Conservation (phyloP, 2,888 invertebrate genomes). For the Nineta flava region DNA sequence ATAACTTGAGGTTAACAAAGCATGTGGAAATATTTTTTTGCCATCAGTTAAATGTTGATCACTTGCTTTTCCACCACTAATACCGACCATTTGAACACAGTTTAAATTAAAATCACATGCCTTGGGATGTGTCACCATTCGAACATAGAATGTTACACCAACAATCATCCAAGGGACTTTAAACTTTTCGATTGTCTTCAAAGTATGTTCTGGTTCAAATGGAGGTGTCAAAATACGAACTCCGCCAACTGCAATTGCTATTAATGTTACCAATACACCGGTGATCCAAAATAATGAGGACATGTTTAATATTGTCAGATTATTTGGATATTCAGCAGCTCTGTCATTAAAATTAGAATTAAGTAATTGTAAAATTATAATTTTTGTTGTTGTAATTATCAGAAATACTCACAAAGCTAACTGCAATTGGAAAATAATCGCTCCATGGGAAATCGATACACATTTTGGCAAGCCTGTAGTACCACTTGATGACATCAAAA, state of each 20-base stretch:
- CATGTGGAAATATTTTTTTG: background rate
- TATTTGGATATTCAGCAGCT: background rate
- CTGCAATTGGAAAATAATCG: constrained; percentile 15
- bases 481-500: constrained; percentile 45
- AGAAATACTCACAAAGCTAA: background rate
- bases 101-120: background rate
- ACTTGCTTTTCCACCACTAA: background rate
- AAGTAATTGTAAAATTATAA: too few species aligned
- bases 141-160: background rate
- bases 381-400: too few species aligned
- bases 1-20: background rate
- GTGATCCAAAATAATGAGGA: background rate
- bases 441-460: constrained; percentile 42
- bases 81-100: background rate
- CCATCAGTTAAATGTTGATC: background rate
- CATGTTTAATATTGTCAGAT: background rate
- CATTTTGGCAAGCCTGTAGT: constrained; percentile 55
- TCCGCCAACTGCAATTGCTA: background rate
- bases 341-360: too few species aligned
- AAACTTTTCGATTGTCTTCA: background rate
- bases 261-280: background rate
- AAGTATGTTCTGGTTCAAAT: background rate
- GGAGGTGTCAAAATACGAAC: background rate
- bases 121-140: background rate
- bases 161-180: background rate